Evolutionary conservation across 2,888 invertebrate species (phyloP), one percentile per base, ranked within the genome.

Genomic region (Archips crataeganus): DNA sequence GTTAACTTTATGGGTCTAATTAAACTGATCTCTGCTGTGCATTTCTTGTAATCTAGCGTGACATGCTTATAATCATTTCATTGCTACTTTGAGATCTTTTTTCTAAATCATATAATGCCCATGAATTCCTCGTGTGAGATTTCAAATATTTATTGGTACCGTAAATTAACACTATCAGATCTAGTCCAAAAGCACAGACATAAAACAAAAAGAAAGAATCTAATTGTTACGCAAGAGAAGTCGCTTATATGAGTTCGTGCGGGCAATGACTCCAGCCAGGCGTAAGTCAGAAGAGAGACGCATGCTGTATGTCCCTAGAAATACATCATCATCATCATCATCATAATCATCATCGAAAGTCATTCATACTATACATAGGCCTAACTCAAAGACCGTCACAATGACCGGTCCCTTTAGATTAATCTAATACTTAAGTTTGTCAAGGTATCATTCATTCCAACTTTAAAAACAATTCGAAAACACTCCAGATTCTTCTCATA

Each of bases 151-250:
- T 23, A 45, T 45, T 11, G 2, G 57, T 11, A 32, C 57, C 23
- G 6, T 42, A 62, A 51, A 64, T 36, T n/a, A 66, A 39, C 54
- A 47, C 42, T 42, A 63, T 64, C 57, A 57, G 57, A 57, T 57
- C 49, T 45, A 62, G 32, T 54, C 34, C 47, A n/a, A 6, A 57
- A 70, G 60, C 32, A 39, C 36, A 61, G 51, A 70, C 45, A 45
- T 34, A 49, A 64, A 74, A 32, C 63, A 11, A 54, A 74, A 69
- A 54, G 42, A 73, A 75, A 62, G 34, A 70, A 73, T 65, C 69
- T 64, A 66, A 75, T 75, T 75, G 73, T 75, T 75, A 75, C 75
- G 75, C 73, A 75, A 75, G 73, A 62, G 69, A 57, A 73, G 70
- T 60, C 69, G 42, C 65, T 70, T 66, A 66, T 73, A 73, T 59